These are phyloP conservation scores for Scortum barcoo DNA, from an alignment of 2,113 vertebrate genomes.

Conservation along the genomic window DNA sequence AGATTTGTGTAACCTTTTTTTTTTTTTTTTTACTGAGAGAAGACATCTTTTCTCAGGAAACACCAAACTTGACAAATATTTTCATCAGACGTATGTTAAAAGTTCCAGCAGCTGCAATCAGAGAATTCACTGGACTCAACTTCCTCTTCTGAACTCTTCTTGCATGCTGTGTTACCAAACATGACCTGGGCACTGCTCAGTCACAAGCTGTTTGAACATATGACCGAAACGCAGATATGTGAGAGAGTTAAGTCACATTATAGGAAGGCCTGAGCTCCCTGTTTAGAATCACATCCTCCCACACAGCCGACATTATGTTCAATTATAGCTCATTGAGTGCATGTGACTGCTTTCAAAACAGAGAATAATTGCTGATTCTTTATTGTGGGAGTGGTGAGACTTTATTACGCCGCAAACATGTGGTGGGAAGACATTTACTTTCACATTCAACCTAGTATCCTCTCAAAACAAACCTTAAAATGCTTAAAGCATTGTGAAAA, in stretches of 20 bases:
- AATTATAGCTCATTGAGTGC: constrained; percentile 52
- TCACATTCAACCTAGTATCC: not conserved
- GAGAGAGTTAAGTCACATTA: constrained; percentile 31
- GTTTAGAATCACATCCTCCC: constrained; percentile 41
- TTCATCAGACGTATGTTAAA: constrained; percentile 7
- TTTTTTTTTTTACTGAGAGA: not conserved
- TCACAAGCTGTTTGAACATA: constrained; percentile 68
- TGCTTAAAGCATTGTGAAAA: not conserved
- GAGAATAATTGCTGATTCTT: constrained; percentile 25
- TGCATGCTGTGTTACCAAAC: constrained; percentile 38
- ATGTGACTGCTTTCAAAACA: constrained; percentile 61
- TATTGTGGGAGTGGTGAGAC: not conserved
- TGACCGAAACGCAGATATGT: constrained; percentile 47
- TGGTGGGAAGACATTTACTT: not conserved
- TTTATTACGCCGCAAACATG: constrained; percentile 3
- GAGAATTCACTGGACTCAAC: constrained; percentile 45
- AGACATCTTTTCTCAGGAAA: not conserved
- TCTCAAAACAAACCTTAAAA: not conserved
- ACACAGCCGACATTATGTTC: not conserved
- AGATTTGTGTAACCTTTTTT: too few species aligned
- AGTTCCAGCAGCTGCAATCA: not conserved
- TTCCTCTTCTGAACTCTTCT: constrained; percentile 69
- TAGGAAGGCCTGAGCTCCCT: constrained; percentile 3
- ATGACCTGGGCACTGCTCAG: constrained; percentile 30
- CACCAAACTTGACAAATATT: not conserved